Evolutionary conservation across 1,140 invertebrate species (phyloP).

Genomic region (Caenorhabditis tropicalis): DNA sequence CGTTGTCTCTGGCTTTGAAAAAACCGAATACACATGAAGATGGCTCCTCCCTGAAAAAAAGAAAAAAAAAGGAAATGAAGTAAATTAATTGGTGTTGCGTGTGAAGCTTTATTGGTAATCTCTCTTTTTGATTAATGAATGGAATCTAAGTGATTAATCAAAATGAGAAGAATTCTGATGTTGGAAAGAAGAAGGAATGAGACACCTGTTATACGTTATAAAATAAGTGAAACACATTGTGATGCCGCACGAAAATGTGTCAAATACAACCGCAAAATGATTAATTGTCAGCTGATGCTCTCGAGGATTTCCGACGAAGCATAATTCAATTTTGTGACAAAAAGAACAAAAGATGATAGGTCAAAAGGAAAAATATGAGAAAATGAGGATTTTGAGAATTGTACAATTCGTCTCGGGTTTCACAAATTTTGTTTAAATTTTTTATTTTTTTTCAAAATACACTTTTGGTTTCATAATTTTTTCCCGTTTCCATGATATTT

Average conservation of each 20-base stretch:
- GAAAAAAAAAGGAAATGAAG: not conserved
- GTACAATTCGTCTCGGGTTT: not conserved
- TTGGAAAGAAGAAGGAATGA: not conserved
- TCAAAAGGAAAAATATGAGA: not conserved
- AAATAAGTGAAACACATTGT: constrained; percentile 15
- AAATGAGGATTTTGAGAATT: not conserved
- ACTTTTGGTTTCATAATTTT: too few species aligned
- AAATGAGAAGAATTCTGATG: not conserved
- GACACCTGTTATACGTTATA: constrained; percentile 42
- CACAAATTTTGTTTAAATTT: too few species aligned
- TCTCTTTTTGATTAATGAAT: constrained; percentile 40
- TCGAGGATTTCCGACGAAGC: not conserved
- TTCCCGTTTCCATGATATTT: too few species aligned
- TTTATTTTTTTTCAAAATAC: too few species aligned
- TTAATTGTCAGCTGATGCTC: constrained; percentile 43
- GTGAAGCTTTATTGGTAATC: constrained; percentile 34
- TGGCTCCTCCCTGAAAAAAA: constrained; percentile 43
- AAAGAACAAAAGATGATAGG: not conserved
- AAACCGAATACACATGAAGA: constrained; percentile 52
- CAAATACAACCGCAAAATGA: constrained; percentile 18
- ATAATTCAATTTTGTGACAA: not conserved
- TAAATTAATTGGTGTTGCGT: constrained; percentile 11
- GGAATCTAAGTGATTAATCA: constrained; percentile 18
- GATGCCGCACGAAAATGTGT: constrained; percentile 14
- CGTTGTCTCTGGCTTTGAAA: constrained; percentile 50